A percentile compares a stretch with the other conserved stretches of the same genome.
These are phyloP conservation scores for Capromys pilorides DNA, from an alignment of 2,797 vertebrate species.

Conservation along the genomic window DNA sequence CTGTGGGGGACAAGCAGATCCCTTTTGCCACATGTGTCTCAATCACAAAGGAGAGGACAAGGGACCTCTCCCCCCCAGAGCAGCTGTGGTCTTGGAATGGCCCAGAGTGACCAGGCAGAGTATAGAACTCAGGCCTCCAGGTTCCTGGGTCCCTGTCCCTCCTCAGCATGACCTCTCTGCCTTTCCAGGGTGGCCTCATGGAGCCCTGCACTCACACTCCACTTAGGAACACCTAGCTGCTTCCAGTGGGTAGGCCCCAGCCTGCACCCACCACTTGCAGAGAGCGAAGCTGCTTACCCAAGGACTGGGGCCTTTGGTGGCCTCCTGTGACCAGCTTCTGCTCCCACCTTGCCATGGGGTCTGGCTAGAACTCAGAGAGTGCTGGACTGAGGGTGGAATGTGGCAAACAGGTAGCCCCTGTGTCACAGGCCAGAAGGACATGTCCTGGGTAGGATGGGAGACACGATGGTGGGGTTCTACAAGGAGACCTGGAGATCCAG, in stretches of 20 bases:
- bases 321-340: neutral
- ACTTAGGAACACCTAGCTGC: neutral
- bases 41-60: neutral
- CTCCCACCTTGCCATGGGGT: neutral
- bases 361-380: neutral
- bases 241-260: too few relatives aligned
- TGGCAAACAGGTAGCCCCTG: neutral
- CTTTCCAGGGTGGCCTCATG: neutral
- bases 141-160: neutral
- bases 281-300: neutral
- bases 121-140: neutral
- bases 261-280: neutral
- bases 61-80: fast-evolving
- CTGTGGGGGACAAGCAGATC: fast-evolving
- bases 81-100: too few relatives aligned
- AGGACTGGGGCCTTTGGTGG: neutral
- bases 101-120: neutral
- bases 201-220: neutral
- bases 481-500: neutral
- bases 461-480: neutral
- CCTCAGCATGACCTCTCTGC: neutral
- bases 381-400: neutral
- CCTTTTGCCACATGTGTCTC: neutral
- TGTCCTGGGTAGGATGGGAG: neutral
- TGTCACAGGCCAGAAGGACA: neutral